phyloP scores from a whole-genome alignment of 2,797 vertebrate species.

The Peromyscus melanophrys region DNA sequence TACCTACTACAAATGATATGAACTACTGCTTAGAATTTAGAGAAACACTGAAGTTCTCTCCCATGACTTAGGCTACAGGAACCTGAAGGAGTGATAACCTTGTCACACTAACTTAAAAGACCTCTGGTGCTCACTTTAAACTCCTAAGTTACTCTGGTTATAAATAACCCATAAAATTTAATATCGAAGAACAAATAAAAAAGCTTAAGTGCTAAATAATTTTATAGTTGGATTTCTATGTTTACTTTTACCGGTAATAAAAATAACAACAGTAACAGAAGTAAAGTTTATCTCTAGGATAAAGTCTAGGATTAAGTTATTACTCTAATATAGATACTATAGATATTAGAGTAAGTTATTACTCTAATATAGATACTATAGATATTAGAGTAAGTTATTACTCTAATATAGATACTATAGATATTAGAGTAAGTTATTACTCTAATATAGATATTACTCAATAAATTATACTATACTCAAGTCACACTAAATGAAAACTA shows the following conservation, averaged over 20 bases:
- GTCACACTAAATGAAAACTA: conserved; percentile 57
- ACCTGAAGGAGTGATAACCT: background rate
- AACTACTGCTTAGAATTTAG: conserved; percentile 26
- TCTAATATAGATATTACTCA: conserved; percentile 43
- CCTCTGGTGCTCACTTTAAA: conserved; percentile 45
- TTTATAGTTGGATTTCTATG: conserved; percentile 36
- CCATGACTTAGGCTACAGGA: background rate
- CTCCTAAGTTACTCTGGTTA: conserved; percentile 21
- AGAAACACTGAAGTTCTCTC: conserved; percentile 23
- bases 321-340: conserved; percentile 41
- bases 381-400: background rate
- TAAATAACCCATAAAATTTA: background rate
- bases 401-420: conserved; percentile 35
- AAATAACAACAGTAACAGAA: conserved; percentile 3
- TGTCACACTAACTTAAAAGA: conserved; percentile 29
- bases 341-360: background rate
- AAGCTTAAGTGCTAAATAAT: conserved; percentile 38
- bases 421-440: background rate
- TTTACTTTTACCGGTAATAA: background rate
- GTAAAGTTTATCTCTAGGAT: background rate
- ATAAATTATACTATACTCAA: conserved; percentile 37
- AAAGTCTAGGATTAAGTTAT: conserved; percentile 47
- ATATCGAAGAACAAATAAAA: conserved; percentile 55
- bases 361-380: conserved; percentile 40
- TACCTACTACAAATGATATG: conserved; percentile 7